Base-by-base conservation (phyloP, 2,888 invertebrate genomes). In the Tipula unca region DNA sequence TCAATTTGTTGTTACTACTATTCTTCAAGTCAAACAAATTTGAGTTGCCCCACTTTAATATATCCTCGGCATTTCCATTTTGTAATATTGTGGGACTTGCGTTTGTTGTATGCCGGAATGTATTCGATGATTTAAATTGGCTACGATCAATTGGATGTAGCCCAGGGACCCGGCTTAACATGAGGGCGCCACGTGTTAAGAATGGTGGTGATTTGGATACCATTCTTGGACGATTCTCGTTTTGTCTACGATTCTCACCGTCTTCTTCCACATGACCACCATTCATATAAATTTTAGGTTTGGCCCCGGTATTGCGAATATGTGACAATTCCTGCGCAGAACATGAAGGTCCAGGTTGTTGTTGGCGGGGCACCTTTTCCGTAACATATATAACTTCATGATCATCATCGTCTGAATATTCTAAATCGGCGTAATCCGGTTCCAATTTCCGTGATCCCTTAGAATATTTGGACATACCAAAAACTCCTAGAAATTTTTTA, bases 361-460 rank as follows among this genome's bases (percentile, higher is more conserved):
- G 25, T 10, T 69, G 69, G 25, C 69, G 69, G 2, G 69, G 69
- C 25, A 69, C 25, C 69, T 69, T 69, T 10, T 69, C 25, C 10
- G 69, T 69, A 3, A 69, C 69, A 69, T 25, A 69, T 69, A 69
- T 83, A 17, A 83, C 32, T 0, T 83, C 83, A 17, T 83, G 29
- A 6, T 90, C 90, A 6, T 90, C 90, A 14, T 90, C 89, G 86
- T 91, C 91, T 3, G 90, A 90, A 29, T 89, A 88, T 86, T 91
- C 90, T 29, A 90, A 86, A 20, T 87, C 87, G 85, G 88, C 87
- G 86, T 86, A 87, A 36, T 88, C 85, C 35, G 87, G 87, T 69
- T 69, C 69, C 25, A 69, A 69, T 84, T 36, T 88, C 85, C 54
- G 87, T 88, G 29, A 1, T 25, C 25, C 25, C 25, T 69, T 69